A percentile compares a stretch with the other conserved stretches of the same genome.
Evolutionary conservation across 2,797 vertebrate species (phyloP).

Genomic region (Coilia nasus): DNA sequence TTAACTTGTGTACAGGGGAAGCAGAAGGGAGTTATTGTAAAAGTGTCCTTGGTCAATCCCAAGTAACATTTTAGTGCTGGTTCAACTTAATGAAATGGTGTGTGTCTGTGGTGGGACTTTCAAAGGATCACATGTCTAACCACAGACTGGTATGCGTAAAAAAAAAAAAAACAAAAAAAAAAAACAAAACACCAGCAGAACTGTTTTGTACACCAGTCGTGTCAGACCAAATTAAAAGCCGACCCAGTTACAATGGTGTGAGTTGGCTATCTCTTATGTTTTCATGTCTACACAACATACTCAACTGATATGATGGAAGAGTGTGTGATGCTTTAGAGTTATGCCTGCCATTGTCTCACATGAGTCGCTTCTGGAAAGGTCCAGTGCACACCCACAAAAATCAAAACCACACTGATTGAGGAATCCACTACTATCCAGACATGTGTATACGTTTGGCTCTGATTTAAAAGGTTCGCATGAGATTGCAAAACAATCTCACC

Average conservation of each 20-base stretch:
- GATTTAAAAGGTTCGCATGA: neutral
- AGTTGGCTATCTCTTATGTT: neutral
- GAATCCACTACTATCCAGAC: neutral
- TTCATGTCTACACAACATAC: too few species aligned
- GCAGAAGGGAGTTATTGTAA: neutral
- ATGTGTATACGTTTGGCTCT: neutral
- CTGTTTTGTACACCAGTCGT: neutral
- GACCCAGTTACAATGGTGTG: neutral
- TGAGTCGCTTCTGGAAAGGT: neutral
- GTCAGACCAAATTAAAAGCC: neutral
- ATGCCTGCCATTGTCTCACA: neutral
- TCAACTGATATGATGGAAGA: neutral
- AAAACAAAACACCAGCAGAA: neutral
- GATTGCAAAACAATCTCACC: too few species aligned
- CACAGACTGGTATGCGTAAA: neutral
- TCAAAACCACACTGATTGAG: neutral
- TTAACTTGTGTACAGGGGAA: neutral
- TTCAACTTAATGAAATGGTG: neutral
- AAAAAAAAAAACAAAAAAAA: slow-evolving; percentile 12
- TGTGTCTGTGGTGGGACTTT: neutral
- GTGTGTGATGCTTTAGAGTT: neutral
- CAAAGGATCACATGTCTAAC: neutral
- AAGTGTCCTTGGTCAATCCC: neutral
- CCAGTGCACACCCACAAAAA: neutral
- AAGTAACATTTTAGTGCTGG: neutral